phyloP scores from a whole-genome alignment of 2,113 vertebrate species.

The Larimichthys crocea region DNA sequence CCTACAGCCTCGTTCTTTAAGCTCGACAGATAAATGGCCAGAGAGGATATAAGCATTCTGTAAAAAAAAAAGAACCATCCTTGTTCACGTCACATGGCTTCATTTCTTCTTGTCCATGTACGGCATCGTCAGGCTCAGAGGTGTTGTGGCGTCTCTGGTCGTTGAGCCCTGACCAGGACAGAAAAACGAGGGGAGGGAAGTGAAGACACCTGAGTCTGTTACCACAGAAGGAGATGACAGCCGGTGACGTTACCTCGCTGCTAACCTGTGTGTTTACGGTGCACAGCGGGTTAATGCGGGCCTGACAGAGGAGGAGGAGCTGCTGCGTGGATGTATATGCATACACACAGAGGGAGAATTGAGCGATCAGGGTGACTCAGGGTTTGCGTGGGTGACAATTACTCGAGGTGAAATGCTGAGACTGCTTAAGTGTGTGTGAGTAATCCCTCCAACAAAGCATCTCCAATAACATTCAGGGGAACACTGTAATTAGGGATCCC shows the following conservation, averaged over 20 bases:
- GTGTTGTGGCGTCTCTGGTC: conserved; percentile 48
- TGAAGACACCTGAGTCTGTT: background rate
- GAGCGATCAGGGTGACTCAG: conserved; percentile 38
- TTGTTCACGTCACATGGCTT: background rate
- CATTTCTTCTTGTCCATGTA: conserved; percentile 44
- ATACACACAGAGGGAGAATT: background rate
- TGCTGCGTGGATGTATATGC: background rate
- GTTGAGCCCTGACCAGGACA: conserved; percentile 29
- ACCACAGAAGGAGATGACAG: conserved; percentile 63
- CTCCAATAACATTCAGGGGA: background rate
- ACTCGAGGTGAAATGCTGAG: conserved; percentile 50
- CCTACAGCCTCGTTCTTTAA: too few relatives aligned
- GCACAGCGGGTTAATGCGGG: background rate
- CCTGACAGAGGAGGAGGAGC: background rate
- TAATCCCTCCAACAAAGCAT: conserved; percentile 15
- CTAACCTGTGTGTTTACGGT: conserved; percentile 17
- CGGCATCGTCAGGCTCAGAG: conserved; percentile 12
- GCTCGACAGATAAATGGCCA: too few relatives aligned
- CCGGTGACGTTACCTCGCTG: background rate
- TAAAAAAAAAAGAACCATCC: too few relatives aligned
- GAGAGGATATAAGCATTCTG: too few relatives aligned
- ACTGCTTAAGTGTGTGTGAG: conserved; percentile 35
- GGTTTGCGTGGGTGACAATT: conserved; percentile 48
- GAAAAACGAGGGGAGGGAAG: background rate
- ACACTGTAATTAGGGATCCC: background rate